Evolutionary conservation across 1,140 invertebrate genomes (phyloP).

Genomic region (Teleogryllus occipitalis): DNA sequence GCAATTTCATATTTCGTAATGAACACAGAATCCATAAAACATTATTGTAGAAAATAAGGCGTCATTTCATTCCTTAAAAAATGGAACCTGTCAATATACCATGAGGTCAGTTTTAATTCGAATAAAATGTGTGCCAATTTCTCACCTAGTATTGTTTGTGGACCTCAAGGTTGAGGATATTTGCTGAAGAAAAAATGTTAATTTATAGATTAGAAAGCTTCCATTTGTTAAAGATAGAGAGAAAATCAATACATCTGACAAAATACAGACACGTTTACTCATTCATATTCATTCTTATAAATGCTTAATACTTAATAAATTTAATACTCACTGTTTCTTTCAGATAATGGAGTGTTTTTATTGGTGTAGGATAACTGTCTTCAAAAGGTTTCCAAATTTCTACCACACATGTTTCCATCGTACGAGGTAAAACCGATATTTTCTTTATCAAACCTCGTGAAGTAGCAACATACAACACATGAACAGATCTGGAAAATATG

Average conservation of each 20-base stretch:
- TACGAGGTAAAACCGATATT: conserved; percentile 60
- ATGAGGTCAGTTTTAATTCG: no score
- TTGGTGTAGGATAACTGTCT: conserved; percentile 38
- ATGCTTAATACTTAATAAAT: not conserved
- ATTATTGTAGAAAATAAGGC: no score
- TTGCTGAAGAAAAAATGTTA: not conserved
- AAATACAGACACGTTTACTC: no score
- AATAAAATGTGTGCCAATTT: no score
- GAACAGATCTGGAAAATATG: conserved; percentile 39
- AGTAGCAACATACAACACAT: conserved; percentile 74
- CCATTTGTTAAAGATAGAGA: not conserved
- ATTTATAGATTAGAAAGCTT: conserved; percentile 8
- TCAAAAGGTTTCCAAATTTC: conserved; percentile 73
- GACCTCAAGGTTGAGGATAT: no score
- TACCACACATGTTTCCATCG: conserved; percentile 67
- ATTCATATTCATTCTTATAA: no score
- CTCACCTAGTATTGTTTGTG: no score
- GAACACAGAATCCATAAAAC: no score
- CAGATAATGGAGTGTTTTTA: conserved; percentile 66
- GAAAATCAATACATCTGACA: conserved; percentile 11
- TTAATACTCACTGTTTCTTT: conserved; percentile 58
- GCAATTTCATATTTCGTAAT: no score
- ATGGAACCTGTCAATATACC: no score
- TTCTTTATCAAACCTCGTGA: conserved; percentile 69
- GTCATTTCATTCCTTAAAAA: no score